phyloP scores from a whole-genome alignment of 2,797 vertebrate species.

The Botia kubotai region DNA sequence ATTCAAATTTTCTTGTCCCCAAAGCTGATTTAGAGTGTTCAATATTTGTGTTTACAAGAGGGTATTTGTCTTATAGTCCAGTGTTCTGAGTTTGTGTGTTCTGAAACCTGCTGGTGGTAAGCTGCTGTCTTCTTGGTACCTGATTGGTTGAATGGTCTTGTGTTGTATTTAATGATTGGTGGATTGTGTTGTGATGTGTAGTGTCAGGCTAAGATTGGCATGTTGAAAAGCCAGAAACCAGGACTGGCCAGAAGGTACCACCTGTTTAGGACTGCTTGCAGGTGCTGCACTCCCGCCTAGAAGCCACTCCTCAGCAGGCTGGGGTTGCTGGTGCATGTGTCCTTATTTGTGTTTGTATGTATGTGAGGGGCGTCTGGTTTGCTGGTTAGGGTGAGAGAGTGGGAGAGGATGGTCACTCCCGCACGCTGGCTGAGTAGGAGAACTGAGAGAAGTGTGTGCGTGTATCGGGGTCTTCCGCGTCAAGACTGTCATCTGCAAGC shows the following conservation, averaged over 20 bases:
- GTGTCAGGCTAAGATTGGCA: constrained; percentile 52
- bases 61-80: constrained; percentile 27
- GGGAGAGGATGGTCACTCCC: constrained; percentile 76
- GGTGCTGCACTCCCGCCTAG: constrained; percentile 20
- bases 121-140: constrained; percentile 73
- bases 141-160: background rate
- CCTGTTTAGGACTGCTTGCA: constrained; percentile 33
- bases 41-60: constrained; percentile 47
- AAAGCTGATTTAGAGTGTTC: constrained; percentile 57
- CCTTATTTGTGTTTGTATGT: constrained; percentile 57
- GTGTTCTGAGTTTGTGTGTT: constrained; percentile 56
- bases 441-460: constrained; percentile 94
- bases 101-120: constrained; percentile 76
- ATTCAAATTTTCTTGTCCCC: constrained; percentile 48
- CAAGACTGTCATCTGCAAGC: constrained; percentile 86
- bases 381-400: constrained; percentile 71
- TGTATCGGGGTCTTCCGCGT: constrained; percentile 85
- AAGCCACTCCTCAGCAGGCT: constrained; percentile 1
- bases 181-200: constrained; percentile 48
- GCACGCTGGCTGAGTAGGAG: constrained; percentile 92
- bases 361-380: constrained; percentile 58
- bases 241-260: constrained; percentile 16
- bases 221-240: constrained; percentile 36
- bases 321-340: constrained; percentile 71
- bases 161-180: constrained; percentile 63